A percentile compares a stretch with the other conserved stretches of the same genome.
phyloP scores from a whole-genome alignment of 2,888 invertebrate genomes.

The Monopis laevigella region DNA sequence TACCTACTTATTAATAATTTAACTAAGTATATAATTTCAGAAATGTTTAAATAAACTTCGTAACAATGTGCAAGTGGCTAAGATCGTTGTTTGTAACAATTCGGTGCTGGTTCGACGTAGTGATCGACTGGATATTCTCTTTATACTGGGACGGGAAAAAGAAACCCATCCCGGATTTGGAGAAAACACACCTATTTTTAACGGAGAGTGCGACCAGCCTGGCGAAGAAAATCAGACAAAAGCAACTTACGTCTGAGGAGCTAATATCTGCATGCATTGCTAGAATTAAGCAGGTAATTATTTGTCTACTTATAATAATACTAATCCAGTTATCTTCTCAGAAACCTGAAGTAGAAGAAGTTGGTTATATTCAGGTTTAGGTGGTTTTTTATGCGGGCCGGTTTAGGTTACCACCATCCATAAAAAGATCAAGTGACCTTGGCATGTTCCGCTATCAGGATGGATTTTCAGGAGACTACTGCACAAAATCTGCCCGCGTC shows the following conservation, averaged over 20 bases:
- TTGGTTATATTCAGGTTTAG: too few species aligned
- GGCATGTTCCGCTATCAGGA: too few species aligned
- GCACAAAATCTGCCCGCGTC: too few species aligned
- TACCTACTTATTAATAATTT: too few species aligned
- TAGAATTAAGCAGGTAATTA: slow-evolving; percentile 74
- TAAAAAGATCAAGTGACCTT: too few species aligned
- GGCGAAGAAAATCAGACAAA: slow-evolving; percentile 71
- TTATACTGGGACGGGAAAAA: slow-evolving; percentile 48
- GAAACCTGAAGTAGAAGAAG: too few species aligned
- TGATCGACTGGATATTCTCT: slow-evolving; percentile 48
- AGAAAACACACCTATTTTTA: slow-evolving; percentile 38
- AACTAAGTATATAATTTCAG: too few species aligned
- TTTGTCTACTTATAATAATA: too few species aligned
- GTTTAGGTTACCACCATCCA: background rate
- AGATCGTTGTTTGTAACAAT: slow-evolving; percentile 28
- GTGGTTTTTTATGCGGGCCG: background rate
- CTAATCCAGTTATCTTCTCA: too few species aligned
- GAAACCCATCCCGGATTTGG: slow-evolving; percentile 34
- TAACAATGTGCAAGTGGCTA: slow-evolving; percentile 27
- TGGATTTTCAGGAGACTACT: too few species aligned
- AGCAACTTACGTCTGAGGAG: slow-evolving; percentile 73
- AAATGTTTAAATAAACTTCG: too few species aligned
- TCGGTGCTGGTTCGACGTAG: slow-evolving; percentile 35
- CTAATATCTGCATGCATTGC: slow-evolving; percentile 79
- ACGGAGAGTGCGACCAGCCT: slow-evolving; percentile 72